These are phyloP conservation scores for Halcyon smyrnensis DNA, from an alignment of 2,797 vertebrate species.

Conservation along the genomic window DNA sequence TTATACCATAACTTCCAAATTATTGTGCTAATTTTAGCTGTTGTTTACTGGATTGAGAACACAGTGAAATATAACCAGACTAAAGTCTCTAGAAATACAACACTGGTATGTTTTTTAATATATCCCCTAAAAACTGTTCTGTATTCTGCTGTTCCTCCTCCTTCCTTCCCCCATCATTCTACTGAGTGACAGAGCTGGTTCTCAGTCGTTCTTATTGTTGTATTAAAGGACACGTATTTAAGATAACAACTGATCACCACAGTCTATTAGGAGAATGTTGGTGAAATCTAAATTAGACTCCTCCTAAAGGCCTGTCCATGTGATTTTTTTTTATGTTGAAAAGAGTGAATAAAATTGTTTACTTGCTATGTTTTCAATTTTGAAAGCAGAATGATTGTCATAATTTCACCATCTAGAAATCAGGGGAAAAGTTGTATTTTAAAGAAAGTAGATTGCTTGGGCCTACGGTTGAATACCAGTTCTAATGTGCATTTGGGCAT, in stretches of 20 bases:
- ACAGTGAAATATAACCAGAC: constrained; percentile 6
- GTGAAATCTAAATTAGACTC: not conserved
- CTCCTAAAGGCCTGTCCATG: not conserved
- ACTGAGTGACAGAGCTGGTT: not conserved
- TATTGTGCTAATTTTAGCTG: constrained; percentile 68
- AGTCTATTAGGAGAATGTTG: rapidly evolving
- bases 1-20: constrained; percentile 71
- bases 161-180: not conserved
- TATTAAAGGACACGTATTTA: not conserved
- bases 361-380: not conserved
- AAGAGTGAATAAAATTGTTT: not conserved
- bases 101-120: not conserved
- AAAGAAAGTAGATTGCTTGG: not conserved
- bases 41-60: constrained; percentile 48
- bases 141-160: not conserved
- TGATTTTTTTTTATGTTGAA: not conserved
- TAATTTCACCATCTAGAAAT: not conserved
- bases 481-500: not conserved
- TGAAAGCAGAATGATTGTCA: not conserved
- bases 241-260: not conserved
- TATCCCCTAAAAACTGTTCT: not conserved
- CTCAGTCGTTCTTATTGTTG: not conserved
- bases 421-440: not conserved
- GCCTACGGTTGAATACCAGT: not conserved
- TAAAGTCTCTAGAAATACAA: not conserved